A percentile compares a stretch with the other conserved stretches of the same genome.
phyloP scores from a whole-genome alignment of 2,888 invertebrate species.

The Sphaerophoria rueppellii region DNA sequence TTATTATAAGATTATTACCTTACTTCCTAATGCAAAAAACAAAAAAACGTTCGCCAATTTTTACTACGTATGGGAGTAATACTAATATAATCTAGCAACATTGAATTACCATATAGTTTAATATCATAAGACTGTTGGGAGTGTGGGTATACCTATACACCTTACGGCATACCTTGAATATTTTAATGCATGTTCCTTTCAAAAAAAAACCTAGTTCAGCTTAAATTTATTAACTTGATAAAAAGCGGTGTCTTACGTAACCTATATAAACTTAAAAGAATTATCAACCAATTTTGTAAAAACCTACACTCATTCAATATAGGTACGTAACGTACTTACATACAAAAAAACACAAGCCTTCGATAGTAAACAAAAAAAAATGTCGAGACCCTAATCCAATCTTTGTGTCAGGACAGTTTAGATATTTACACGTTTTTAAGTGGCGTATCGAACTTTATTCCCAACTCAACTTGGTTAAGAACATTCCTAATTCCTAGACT shows the following conservation, averaged over 20 bases:
- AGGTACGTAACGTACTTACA: background rate
- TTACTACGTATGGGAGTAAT: too few species aligned
- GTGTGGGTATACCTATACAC: too few species aligned
- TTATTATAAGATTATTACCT: too few species aligned
- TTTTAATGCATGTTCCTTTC: too few species aligned
- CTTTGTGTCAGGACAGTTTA: slow-evolving; percentile 53
- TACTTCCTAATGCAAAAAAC: too few species aligned
- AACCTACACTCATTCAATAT: background rate
- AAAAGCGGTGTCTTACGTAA: background rate
- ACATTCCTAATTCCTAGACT: slow-evolving; percentile 4
- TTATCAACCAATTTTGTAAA: background rate
- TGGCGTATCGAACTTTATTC: slow-evolving; percentile 46
- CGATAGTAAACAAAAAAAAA: background rate
- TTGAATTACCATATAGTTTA: too few species aligned
- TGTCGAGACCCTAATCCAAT: slow-evolving; percentile 41
- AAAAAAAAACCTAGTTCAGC: too few species aligned
- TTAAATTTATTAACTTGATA: background rate
- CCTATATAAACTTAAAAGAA: background rate
- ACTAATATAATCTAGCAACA: too few species aligned
- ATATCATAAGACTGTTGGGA: too few species aligned
- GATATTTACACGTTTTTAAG: slow-evolving; percentile 61
- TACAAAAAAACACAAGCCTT: background rate
- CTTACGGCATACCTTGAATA: too few species aligned
- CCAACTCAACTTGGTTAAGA: background rate
- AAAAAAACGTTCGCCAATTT: too few species aligned